A percentile compares a stretch with the other conserved stretches of the same genome.
These are phyloP conservation scores for Melikaiella ostensackeni DNA, from an alignment of 2,888 invertebrate genomes.

Conservation along the genomic window DNA sequence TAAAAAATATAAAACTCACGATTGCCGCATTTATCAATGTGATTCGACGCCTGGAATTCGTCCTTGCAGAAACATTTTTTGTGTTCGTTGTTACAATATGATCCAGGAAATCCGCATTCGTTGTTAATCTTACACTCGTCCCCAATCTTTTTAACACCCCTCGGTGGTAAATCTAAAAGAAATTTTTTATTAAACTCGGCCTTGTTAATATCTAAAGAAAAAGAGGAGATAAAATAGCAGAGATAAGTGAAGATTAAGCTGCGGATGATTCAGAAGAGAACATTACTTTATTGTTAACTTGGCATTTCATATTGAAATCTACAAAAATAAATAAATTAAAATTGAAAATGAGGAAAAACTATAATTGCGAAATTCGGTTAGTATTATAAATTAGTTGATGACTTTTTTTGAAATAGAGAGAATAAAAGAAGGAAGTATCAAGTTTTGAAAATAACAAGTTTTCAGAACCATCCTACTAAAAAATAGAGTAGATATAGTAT, in stretches of 20 bases:
- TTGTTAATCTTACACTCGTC: slow-evolving; percentile 84
- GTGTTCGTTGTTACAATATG: slow-evolving; percentile 84
- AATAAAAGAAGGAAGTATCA: no score
- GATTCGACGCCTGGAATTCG: slow-evolving; percentile 87
- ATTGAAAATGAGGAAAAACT: no score
- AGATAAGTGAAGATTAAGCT: not conserved
- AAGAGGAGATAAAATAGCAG: not conserved
- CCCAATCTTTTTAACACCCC: slow-evolving; percentile 84
- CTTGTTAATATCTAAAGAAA: not conserved
- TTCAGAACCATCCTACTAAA: no score
- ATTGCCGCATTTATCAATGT: slow-evolving; percentile 91
- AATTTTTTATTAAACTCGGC: not conserved
- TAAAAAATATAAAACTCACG: slow-evolving; percentile 79
- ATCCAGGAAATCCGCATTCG: slow-evolving; percentile 87
- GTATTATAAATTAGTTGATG: no score
- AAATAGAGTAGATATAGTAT: no score
- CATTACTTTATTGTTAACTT: no score
- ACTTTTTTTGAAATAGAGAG: no score
- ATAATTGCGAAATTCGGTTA: no score
- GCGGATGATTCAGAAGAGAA: no score
- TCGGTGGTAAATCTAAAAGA: slow-evolving; percentile 29
- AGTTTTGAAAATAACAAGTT: no score
- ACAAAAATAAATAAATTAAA: no score
- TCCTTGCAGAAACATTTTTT: slow-evolving; percentile 86
- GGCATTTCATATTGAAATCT: no score